These are phyloP conservation scores for Sylvia borin DNA, from an alignment of 2,797 vertebrate genomes.

Conservation along the genomic window DNA sequence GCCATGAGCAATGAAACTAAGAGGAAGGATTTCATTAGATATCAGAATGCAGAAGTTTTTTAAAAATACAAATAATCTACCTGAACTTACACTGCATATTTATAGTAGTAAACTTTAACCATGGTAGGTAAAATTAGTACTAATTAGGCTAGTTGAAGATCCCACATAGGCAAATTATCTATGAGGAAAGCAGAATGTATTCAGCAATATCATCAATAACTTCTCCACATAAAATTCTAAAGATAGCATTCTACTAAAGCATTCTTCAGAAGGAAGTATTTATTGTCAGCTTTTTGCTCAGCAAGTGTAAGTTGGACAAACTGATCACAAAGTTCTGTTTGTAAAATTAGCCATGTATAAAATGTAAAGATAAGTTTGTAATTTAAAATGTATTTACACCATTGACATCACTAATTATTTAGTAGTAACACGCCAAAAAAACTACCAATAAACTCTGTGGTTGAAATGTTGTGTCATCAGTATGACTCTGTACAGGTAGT, in stretches of 20 bases:
- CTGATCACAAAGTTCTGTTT: conserved; percentile 51
- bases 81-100: neutral
- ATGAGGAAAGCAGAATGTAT: neutral
- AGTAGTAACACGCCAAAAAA: neutral
- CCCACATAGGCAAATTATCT: neutral
- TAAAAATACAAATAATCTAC: neutral
- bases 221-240: neutral
- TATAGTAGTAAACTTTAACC: neutral
- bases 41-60: rapidly evolving
- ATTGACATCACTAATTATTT: conserved; percentile 70
- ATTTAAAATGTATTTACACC: conserved; percentile 74
- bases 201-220: neutral
- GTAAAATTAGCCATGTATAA: conserved; percentile 75
- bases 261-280: conserved; percentile 56
- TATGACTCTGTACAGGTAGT: neutral
- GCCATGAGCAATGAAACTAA: neutral
- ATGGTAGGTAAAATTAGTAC: neutral
- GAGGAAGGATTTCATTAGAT: neutral
- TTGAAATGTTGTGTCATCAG: neutral
- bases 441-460: conserved; percentile 53
- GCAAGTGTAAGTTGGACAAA: conserved; percentile 22
- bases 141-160: neutral
- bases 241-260: neutral
- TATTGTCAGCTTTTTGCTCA: conserved; percentile 62
- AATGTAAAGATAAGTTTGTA: conserved; percentile 71